Evolutionary conservation across 2,797 vertebrate genomes (phyloP).

Genomic region (Chromobotia macracanthus): DNA sequence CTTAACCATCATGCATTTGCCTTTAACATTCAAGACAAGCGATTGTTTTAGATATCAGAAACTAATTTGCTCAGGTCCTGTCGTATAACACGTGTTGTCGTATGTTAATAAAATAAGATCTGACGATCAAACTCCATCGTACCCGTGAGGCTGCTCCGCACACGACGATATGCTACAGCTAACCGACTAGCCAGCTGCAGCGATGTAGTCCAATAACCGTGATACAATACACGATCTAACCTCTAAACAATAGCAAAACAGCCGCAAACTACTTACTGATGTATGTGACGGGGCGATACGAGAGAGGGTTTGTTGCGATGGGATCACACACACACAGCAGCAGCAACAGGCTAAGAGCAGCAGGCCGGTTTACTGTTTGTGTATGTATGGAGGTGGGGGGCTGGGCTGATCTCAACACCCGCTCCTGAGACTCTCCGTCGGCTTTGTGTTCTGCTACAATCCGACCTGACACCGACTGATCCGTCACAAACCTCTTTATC

Average conservation of each 20-base stretch:
- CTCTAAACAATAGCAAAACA: constrained; percentile 19
- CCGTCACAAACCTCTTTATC: neutral
- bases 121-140: constrained; percentile 2
- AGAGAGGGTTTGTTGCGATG: neutral
- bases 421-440: constrained; percentile 58
- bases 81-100: neutral
- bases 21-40: neutral
- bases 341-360: constrained; percentile 57
- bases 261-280: constrained; percentile 4
- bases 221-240: neutral
- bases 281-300: neutral
- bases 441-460: constrained; percentile 59
- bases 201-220: neutral
- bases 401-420: constrained; percentile 64
- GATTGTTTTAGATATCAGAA: neutral
- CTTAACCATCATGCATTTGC: constrained; percentile 30
- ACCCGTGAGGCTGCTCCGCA: neutral
- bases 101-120: neutral
- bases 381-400: constrained; percentile 56
- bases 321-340: constrained; percentile 31
- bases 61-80: neutral
- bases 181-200: constrained; percentile 33
- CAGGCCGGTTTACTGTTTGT: constrained; percentile 68
- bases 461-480: constrained; percentile 36
- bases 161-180: constrained; percentile 43